A percentile compares a stretch with the other conserved stretches of the same genome.
Evolutionary conservation across 2,888 invertebrate genomes (phyloP).

Genomic region (Panorpa germanica): DNA sequence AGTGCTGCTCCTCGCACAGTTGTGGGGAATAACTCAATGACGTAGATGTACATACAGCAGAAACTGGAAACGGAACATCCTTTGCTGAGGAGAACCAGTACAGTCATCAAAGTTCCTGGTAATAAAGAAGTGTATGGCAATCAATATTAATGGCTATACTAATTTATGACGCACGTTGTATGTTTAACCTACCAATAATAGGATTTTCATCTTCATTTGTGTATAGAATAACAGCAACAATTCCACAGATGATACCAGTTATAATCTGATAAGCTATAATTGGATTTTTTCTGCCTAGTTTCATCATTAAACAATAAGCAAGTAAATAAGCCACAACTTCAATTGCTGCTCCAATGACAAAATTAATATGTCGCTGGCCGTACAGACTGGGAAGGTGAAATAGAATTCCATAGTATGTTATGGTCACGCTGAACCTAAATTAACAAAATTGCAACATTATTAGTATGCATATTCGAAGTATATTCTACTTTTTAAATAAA

Average conservation of each 20-base stretch:
- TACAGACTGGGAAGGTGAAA: constrained; percentile 23
- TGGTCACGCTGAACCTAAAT: constrained; percentile 25
- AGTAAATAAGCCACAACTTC: constrained; percentile 25
- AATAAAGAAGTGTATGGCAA: constrained; percentile 1
- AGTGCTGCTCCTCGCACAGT: constrained; percentile 21
- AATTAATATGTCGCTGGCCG: constrained; percentile 26
- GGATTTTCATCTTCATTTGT: too few relatives aligned
- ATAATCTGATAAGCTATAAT: constrained; percentile 22
- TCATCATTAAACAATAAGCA: constrained; percentile 20
- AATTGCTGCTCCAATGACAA: constrained; percentile 27
- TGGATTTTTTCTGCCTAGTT: constrained; percentile 25
- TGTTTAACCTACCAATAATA: too few relatives aligned
- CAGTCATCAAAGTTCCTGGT: too few relatives aligned
- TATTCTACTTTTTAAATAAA: too few relatives aligned
- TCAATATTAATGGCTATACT: not conserved
- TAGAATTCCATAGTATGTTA: constrained; percentile 25
- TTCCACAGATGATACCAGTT: constrained; percentile 22
- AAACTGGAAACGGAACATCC: constrained; percentile 25
- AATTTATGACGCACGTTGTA: constrained; percentile 7
- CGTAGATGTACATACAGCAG: constrained; percentile 23
- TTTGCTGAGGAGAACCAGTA: constrained; percentile 22
- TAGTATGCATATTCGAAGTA: too few relatives aligned
- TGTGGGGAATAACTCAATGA: constrained; percentile 23
- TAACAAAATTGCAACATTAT: too few relatives aligned
- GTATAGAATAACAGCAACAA: constrained; percentile 21